Percentiles rank a stretch among this genome's conserved stretches.
These are phyloP conservation scores for Amia ocellicauda DNA, from an alignment of 2,113 vertebrate species.

Conservation along the genomic window DNA sequence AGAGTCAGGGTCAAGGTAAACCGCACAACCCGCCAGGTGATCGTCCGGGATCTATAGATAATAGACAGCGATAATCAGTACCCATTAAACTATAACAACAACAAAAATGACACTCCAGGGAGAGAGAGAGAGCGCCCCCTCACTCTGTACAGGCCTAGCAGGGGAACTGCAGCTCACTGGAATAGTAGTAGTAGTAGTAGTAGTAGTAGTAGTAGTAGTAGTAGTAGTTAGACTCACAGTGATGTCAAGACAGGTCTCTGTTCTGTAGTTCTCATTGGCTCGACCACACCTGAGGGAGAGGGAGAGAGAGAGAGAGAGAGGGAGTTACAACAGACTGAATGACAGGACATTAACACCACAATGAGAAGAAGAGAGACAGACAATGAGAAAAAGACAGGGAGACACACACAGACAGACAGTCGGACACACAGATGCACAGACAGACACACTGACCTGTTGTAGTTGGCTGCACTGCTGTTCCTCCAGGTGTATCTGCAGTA, in stretches of 20 bases:
- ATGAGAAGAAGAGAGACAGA: neutral
- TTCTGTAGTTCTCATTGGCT: constrained; percentile 55
- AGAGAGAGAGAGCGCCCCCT: neutral
- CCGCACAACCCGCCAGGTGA: constrained; percentile 64
- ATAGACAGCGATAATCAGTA: constrained; percentile 5
- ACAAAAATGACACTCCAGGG: neutral
- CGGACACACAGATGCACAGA: neutral
- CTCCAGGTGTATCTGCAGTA: constrained; percentile 72
- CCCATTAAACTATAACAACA: neutral
- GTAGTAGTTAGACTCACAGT: constrained; percentile 48
- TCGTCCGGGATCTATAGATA: constrained; percentile 61
- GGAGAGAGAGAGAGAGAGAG: neutral
- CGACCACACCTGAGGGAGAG: constrained; percentile 55
- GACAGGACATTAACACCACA: neutral
- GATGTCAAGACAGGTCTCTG: constrained; percentile 61
- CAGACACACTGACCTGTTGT: constrained; percentile 50
- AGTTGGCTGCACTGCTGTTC: constrained; percentile 53
- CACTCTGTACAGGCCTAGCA: neutral
- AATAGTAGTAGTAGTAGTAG: neutral
- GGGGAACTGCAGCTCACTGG: neutral
- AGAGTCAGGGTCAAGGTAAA: constrained; percentile 61
- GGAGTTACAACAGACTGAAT: neutral
- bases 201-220: too few relatives aligned
- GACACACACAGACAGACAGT: constrained; percentile 3
- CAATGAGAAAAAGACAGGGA: neutral